Conservation (phyloP, 2,888 invertebrate genomes). For the Lacanobia oleracea region DNA sequence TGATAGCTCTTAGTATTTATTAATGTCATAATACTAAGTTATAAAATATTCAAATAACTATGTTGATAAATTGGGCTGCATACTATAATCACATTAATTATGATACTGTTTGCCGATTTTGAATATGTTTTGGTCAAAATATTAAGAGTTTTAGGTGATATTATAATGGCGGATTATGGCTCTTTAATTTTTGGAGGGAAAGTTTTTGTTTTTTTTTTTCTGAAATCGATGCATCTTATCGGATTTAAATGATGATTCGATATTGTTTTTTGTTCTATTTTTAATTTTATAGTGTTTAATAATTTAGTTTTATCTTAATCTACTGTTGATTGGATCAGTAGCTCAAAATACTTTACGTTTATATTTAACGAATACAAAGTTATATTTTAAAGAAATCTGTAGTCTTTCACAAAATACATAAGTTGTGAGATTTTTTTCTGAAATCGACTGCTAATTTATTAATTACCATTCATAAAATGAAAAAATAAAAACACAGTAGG, state of each 20-base stretch:
- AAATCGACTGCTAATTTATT: no score
- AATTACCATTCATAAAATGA: not conserved
- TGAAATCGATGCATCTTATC: slow-evolving; percentile 23
- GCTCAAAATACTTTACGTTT: no score
- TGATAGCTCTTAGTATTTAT: slow-evolving; percentile 64
- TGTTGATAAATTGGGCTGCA: slow-evolving; percentile 55
- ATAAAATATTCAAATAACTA: slow-evolving; percentile 53
- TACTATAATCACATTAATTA: slow-evolving; percentile 53
- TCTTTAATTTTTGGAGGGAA: slow-evolving; percentile 24
- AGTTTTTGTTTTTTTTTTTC: slow-evolving; percentile 5
- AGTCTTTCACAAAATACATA: not conserved
- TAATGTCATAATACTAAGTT: slow-evolving; percentile 65
- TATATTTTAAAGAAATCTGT: not conserved
- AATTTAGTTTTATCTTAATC: slow-evolving; percentile 3
- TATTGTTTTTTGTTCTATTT: slow-evolving; percentile 17
- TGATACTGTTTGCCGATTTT: slow-evolving; percentile 35
- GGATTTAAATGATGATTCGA: slow-evolving; percentile 19
- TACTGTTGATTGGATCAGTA: not conserved
- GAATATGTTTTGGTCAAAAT: slow-evolving; percentile 44
- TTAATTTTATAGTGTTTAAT: slow-evolving; percentile 5
- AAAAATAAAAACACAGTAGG: not conserved
- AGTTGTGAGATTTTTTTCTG: no score
- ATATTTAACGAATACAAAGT: no score
- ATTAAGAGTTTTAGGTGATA: slow-evolving; percentile 38
- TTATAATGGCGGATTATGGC: slow-evolving; percentile 39